Evolutionary conservation across 2,113 vertebrate species (phyloP).

Genomic region (Falcunculus frontatus): DNA sequence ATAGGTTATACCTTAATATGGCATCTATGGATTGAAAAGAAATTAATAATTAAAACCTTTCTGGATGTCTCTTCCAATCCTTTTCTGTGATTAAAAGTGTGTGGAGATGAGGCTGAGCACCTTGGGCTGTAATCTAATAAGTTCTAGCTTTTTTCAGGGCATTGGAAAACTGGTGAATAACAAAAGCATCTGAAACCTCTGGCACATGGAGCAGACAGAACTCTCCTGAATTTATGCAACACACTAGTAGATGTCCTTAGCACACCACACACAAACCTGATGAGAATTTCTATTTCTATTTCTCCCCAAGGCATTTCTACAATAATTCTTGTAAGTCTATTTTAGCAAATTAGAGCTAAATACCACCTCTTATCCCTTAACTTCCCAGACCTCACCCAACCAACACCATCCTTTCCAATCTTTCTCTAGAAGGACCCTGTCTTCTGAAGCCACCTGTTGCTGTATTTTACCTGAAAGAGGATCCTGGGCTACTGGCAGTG

Average conservation of each 20-base stretch:
- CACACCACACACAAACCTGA: background rate
- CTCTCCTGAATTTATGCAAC: background rate
- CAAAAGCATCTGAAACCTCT: background rate
- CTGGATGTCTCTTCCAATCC: background rate
- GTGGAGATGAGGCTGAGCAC: background rate
- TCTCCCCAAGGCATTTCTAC: background rate
- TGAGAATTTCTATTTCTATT: background rate
- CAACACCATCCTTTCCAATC: background rate
- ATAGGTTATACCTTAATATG: background rate
- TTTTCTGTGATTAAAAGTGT: background rate
- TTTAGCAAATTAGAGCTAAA: background rate
- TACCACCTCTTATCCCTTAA: background rate
- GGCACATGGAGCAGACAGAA: background rate
- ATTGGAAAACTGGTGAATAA: background rate
- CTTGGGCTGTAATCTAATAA: background rate
- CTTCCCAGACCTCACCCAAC: background rate
- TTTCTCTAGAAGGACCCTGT: background rate
- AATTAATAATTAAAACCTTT: background rate
- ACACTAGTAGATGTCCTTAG: background rate
- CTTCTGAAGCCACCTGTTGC: background rate
- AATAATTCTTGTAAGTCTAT: background rate
- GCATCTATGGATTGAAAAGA: background rate
- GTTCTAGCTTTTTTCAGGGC: background rate
- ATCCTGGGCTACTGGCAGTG: background rate
- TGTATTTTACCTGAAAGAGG: background rate